phyloP scores from a whole-genome alignment of 2,888 invertebrate species.

The Pemphredon lugubris region DNA sequence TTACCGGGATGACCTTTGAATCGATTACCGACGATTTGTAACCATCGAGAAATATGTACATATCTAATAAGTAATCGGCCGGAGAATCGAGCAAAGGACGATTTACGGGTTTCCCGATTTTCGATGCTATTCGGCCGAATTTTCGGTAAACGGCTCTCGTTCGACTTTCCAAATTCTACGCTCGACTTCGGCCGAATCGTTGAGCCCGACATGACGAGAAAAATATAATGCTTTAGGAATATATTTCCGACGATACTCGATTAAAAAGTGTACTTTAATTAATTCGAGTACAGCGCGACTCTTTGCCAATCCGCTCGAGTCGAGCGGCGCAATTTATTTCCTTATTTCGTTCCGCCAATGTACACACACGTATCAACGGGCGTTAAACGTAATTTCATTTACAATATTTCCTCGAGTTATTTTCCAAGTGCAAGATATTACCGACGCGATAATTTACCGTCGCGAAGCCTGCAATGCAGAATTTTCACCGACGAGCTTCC shows the following conservation, averaged over 20 bases:
- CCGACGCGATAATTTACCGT: constrained; percentile 40
- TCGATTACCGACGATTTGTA: constrained; percentile 53
- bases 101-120: background rate
- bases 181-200: background rate
- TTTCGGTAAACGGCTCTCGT: background rate
- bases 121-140: background rate
- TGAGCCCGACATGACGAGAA: too few species aligned
- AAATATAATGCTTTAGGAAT: too few species aligned
- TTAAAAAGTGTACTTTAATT: too few species aligned
- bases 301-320: too few species aligned
- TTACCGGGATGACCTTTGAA: constrained; percentile 48
- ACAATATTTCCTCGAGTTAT: background rate
- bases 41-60: constrained; percentile 33
- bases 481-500: constrained; percentile 36
- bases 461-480: constrained; percentile 24
- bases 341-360: too few species aligned
- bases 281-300: too few species aligned
- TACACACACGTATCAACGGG: too few species aligned
- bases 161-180: background rate
- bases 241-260: too few species aligned
- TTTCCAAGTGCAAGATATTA: background rate
- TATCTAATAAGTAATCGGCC: constrained; percentile 12
- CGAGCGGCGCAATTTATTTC: too few species aligned
- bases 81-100: background rate
- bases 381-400: too few species aligned